Percentiles rank a stretch among this genome's conserved stretches.
phyloP scores from a whole-genome alignment of 2,113 vertebrate genomes.

The Coregonus clupeaformis region DNA sequence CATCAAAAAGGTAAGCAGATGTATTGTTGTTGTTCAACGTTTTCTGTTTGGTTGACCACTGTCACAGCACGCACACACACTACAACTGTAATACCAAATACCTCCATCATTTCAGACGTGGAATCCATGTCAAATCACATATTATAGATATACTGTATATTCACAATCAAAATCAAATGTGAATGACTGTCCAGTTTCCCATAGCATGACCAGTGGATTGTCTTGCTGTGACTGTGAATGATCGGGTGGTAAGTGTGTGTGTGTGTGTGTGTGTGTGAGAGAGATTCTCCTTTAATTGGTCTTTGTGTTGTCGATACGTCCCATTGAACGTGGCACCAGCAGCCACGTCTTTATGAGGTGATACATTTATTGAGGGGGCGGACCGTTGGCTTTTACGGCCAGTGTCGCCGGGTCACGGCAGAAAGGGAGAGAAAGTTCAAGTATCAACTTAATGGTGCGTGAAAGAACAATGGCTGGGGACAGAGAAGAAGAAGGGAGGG shows the following conservation, averaged over 20 bases:
- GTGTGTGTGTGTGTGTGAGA: too few species aligned
- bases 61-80: not conserved
- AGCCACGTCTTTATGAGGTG: constrained; percentile 75
- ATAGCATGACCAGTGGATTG: too few species aligned
- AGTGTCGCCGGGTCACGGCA: constrained; percentile 69
- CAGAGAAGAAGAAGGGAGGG: not conserved
- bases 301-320: constrained; percentile 39
- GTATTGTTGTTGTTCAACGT: not conserved
- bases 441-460: constrained; percentile 78
- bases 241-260: too few species aligned
- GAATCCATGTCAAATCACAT: too few species aligned
- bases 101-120: too few species aligned
- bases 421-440: constrained; percentile 77
- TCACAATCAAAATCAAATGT: too few species aligned
- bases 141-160: too few species aligned
- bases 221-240: too few species aligned
- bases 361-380: constrained; percentile 76
- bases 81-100: too few species aligned
- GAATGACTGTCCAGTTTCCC: too few species aligned
- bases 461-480: constrained; percentile 66
- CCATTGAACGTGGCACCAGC: constrained; percentile 60
- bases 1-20: constrained; percentile 87
- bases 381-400: constrained; percentile 72
- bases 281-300: not conserved
- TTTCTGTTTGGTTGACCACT: not conserved